phyloP scores from a whole-genome alignment of 1,140 invertebrate species.

The Polypedilum vanderplanki region DNA sequence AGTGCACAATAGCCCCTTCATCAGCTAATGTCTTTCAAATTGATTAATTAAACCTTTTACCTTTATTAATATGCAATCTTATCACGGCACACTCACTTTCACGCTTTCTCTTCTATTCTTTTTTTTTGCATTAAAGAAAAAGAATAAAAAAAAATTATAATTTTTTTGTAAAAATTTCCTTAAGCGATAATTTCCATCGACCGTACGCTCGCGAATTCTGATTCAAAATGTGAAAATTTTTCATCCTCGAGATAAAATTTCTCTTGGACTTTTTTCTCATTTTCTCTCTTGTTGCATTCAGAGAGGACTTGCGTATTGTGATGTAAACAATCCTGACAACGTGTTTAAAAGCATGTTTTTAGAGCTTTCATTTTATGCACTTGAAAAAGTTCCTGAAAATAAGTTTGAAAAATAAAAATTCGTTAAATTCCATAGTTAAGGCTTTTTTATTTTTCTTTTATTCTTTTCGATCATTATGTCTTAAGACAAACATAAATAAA shows the following conservation, averaged over 20 bases:
- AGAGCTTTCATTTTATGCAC: not conserved
- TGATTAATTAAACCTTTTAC: not conserved
- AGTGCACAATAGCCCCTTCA: not conserved
- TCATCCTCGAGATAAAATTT: not conserved
- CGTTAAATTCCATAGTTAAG: not conserved
- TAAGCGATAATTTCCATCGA: not conserved
- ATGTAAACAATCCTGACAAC: constrained; percentile 2
- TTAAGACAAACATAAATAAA: not conserved
- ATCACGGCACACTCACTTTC: not conserved
- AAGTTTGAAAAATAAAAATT: not conserved
- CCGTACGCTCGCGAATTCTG: not conserved
- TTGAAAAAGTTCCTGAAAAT: not conserved
- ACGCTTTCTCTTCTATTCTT: not conserved
- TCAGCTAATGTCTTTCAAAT: not conserved
- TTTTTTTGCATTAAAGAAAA: not conserved
- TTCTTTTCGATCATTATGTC: not conserved
- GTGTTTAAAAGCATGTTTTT: not conserved
- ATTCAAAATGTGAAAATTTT: not conserved
- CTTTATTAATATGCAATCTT: not conserved
- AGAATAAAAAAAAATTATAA: not conserved
- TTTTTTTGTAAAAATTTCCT: not conserved
- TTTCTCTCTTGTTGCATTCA: constrained; percentile 17
- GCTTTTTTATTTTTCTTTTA: not conserved
- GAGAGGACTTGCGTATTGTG: not conserved
- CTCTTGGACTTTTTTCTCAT: no score